Evolutionary conservation across 2,113 vertebrate species (phyloP).

Genomic region (Grantiella picta): DNA sequence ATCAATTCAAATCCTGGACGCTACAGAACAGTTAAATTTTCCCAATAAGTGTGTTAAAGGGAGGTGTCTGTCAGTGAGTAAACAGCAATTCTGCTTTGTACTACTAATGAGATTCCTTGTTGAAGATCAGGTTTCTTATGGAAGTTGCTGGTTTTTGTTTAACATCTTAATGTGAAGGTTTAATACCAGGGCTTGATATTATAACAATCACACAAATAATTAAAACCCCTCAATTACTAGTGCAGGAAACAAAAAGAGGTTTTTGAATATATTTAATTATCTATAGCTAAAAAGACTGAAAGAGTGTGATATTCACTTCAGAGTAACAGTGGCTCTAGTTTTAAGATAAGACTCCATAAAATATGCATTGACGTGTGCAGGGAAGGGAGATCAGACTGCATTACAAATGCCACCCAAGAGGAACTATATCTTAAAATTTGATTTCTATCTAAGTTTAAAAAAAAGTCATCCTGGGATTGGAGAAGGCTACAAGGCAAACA

Average conservation of each 20-base stretch:
- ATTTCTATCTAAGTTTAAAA: neutral
- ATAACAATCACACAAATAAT: neutral
- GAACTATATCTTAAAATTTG: neutral
- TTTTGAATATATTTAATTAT: neutral
- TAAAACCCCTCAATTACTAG: neutral
- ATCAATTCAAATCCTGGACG: neutral
- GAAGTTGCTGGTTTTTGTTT: neutral
- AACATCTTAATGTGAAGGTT: neutral
- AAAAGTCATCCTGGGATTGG: neutral
- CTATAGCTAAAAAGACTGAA: neutral
- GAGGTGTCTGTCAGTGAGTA: neutral
- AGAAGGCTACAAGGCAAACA: neutral
- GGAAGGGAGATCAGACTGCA: constrained; percentile 23
- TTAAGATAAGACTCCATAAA: constrained; percentile 4
- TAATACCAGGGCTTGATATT: neutral
- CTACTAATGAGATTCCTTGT: neutral
- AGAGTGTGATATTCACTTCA: neutral
- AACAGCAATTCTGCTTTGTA: neutral
- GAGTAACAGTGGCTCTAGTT: neutral
- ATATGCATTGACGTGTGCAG: neutral
- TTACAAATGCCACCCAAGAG: constrained; percentile 4
- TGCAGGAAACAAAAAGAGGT: neutral
- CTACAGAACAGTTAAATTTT: neutral
- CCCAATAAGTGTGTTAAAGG: neutral
- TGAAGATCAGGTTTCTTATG: neutral